phyloP scores from a whole-genome alignment of 2,888 invertebrate species.

The Thymelicus acteon region DNA sequence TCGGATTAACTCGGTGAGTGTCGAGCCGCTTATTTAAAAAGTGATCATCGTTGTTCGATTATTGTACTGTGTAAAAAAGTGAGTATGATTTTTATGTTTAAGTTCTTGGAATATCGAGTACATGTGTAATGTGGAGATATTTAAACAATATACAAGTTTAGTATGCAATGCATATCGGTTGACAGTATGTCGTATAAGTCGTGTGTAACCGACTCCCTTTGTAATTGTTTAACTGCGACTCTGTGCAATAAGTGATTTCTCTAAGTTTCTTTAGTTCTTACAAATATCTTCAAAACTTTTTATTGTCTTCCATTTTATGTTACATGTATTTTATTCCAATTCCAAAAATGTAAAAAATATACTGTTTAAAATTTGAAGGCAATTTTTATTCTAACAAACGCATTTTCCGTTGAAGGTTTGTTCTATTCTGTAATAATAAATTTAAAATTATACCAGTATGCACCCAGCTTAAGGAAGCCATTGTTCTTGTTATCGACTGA shows the following conservation, averaged over 20 bases:
- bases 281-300: constrained; percentile 26
- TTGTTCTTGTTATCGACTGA: constrained; percentile 6
- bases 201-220: constrained; percentile 1
- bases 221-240: constrained; percentile 18
- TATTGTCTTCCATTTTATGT: constrained; percentile 46
- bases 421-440: not conserved
- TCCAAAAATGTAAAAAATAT: constrained; percentile 8
- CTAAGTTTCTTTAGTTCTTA: constrained; percentile 23
- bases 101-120: constrained; percentile 17
- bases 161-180: constrained; percentile 15
- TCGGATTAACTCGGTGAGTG: constrained; percentile 14
- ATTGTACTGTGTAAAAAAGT: not conserved
- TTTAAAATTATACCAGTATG: not conserved
- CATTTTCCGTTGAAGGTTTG: no score
- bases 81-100: constrained; percentile 1
- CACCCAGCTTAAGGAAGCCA: constrained; percentile 9
- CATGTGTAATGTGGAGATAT: constrained; percentile 1
- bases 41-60: constrained; percentile 11
- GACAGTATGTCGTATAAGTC: not conserved
- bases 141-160: not conserved
- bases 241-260: constrained; percentile 33
- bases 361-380: not conserved
- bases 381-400: not conserved
- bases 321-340: constrained; percentile 27
- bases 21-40: constrained; percentile 20